Evolutionary conservation across 2,888 invertebrate species (phyloP), one percentile per base, ranked within the genome.

Genomic region (Callyntrura sp.): DNA sequence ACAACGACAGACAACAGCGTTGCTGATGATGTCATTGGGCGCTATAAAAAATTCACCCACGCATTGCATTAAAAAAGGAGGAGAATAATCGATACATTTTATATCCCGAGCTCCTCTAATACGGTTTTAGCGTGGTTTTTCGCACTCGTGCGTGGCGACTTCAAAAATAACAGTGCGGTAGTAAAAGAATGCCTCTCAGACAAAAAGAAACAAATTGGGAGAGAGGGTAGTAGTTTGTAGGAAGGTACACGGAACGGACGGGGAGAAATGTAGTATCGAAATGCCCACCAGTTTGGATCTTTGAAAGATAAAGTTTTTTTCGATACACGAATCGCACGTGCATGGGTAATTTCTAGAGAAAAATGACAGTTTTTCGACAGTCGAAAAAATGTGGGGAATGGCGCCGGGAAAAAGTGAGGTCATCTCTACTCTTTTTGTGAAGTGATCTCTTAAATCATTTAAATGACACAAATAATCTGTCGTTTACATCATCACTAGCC

Each of bases 381-480:
- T n/a, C n/a, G n/a, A n/a, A n/a, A n/a, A n/a, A n/a, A n/a, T n/a
- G n/a, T n/a, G n/a, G n/a, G n/a, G n/a, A n/a, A n/a, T n/a, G n/a
- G n/a, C n/a, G n/a, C n/a, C n/a, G n/a, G n/a, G n/a, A n/a, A n/a
- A n/a, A n/a, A n/a, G n/a, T n/a, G n/a, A n/a, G n/a, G n/a, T n/a
- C n/a, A n/a, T n/a, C n/a, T n/a, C n/a, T n/a, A n/a, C n/a, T n/a
- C n/a, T n/a, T n/a, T n/a, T n/a, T n/a, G n/a, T n/a, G n/a, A n/a
- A n/a, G n/a, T n/a, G n/a, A n/a, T n/a, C n/a, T 73, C 48, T 48
- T 48, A 73, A 73, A 73, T 73, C 73, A 73, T 73, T 73, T 48
- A 73, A 73, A 73, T 73, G 73, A 73, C 73, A 73, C 17, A 65
- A 1, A 28, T 65, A 65, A 65, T 65, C 65, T 65, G 28, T n/a